Evolutionary conservation across 2,888 invertebrate species (phyloP).

Genomic region (Diarsia mendica): DNA sequence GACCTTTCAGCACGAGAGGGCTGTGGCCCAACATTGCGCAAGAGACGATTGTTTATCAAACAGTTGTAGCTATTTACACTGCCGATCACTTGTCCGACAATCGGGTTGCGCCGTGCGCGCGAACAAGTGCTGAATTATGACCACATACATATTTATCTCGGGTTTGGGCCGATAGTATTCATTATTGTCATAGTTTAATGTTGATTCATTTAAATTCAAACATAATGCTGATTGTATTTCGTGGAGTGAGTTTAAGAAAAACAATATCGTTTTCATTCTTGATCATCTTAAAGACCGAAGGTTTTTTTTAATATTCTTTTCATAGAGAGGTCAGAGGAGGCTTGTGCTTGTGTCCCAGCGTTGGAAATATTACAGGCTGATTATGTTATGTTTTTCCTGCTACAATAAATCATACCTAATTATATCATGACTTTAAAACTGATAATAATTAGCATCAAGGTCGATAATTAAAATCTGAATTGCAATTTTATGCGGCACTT

Average conservation of each 20-base stretch:
- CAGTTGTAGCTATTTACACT: slow-evolving; percentile 69
- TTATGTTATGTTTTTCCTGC: neutral
- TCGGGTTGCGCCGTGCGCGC: slow-evolving; percentile 56
- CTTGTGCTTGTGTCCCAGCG: too few species aligned
- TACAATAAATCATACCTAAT: neutral
- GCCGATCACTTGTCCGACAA: slow-evolving; percentile 70
- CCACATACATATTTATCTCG: slow-evolving; percentile 53
- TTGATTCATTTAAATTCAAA: slow-evolving; percentile 26
- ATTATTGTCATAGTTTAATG: slow-evolving; percentile 28
- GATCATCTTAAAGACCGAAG: neutral
- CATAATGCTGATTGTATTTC: neutral
- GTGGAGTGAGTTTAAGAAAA: neutral
- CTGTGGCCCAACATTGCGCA: slow-evolving; percentile 75
- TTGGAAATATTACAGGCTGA: too few species aligned
- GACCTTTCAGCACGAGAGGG: slow-evolving; percentile 71
- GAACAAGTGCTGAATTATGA: slow-evolving; percentile 66
- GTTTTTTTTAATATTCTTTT: neutral
- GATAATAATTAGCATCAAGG: slow-evolving; percentile 39
- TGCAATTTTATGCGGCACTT: slow-evolving; percentile 52
- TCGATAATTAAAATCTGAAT: slow-evolving; percentile 41
- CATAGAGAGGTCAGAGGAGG: too few species aligned
- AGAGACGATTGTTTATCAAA: slow-evolving; percentile 77
- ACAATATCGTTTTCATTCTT: neutral
- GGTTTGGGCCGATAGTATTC: slow-evolving; percentile 35
- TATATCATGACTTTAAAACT: slow-evolving; percentile 4